Base-by-base conservation (phyloP, 2,113 vertebrate genomes). In the Amphilophus citrinellus region DNA sequence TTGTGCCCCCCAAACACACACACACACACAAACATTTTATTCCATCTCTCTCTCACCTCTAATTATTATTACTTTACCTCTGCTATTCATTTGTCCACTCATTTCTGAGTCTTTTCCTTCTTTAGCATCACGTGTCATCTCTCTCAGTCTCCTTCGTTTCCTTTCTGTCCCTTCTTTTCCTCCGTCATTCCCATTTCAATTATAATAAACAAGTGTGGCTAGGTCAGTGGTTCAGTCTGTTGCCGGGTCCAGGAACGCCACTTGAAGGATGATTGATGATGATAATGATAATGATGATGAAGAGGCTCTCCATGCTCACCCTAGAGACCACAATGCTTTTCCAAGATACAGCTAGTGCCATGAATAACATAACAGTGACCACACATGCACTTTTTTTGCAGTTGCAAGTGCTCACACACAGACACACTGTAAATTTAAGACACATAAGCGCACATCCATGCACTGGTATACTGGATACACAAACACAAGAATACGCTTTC, bases 221-320 rank as follows among this genome's bases (percentile, higher is more conserved):
- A 37, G 79, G 50, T 76, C 81, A 77, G 83, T 79, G 86, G 83
- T 87, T 91, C 77, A 42, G 76, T 65, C n/a, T 42, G 57, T 68
- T 75, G 57, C 83, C 17, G 20, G 80, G 71, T 85, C 87, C 62
- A 87, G 71, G 35, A 82, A 87, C 27, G 5, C 77, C 80, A 90
- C 83, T 86, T 17, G n/a, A 68, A 80, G 61, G 56, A 93, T 91
- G 92, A 94, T 94, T 91, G 86, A 92, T 93, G 88, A 93, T 86
- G 86, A 91, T 91, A 88, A 92, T 85, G 86, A 90, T 90, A 89
- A 91, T 94, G 85, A 92, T 94, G 89, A 91, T 91, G 84, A 93
- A 87, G 89, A 93, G 63, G 90, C 83, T 91, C 88, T 77, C 76
- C 61, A 61, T 71, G 60, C 79, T 88, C 84, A 91, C 88, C 66